Conservation (phyloP, 2,797 vertebrate species). For the Synanceia verrucosa region DNA sequence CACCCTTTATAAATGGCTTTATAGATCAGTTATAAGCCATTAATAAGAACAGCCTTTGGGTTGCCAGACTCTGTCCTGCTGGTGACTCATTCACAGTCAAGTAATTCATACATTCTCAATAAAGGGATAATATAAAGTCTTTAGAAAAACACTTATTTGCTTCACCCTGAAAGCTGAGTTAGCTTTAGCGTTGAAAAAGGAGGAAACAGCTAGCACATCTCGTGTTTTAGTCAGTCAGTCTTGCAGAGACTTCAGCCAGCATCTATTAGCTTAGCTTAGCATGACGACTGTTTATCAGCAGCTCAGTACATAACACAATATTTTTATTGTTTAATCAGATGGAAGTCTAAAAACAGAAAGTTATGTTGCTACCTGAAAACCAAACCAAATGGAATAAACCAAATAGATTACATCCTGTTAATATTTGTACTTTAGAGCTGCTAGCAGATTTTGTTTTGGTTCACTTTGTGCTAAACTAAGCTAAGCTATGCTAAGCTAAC, state of each 20-base stretch:
- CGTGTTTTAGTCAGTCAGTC: too few relatives aligned
- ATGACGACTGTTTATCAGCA: neutral
- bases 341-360: neutral
- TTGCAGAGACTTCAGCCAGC: neutral
- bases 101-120: neutral
- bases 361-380: neutral
- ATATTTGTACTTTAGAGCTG: neutral
- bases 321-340: neutral
- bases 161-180: too few relatives aligned
- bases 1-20: neutral
- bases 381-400: neutral
- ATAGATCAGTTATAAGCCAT: constrained; percentile 14
- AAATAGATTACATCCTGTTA: neutral
- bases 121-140: neutral
- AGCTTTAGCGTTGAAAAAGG: neutral
- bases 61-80: neutral
- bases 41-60: neutral
- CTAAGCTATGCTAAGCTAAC: neutral
- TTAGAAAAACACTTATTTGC: neutral
- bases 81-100: neutral
- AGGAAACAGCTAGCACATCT: neutral
- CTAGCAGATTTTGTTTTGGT: neutral
- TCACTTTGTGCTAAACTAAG: too few relatives aligned
- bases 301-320: too few relatives aligned
- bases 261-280: neutral